Conservation (phyloP, 2,888 invertebrate species). For the Sminthurides aquaticus region DNA sequence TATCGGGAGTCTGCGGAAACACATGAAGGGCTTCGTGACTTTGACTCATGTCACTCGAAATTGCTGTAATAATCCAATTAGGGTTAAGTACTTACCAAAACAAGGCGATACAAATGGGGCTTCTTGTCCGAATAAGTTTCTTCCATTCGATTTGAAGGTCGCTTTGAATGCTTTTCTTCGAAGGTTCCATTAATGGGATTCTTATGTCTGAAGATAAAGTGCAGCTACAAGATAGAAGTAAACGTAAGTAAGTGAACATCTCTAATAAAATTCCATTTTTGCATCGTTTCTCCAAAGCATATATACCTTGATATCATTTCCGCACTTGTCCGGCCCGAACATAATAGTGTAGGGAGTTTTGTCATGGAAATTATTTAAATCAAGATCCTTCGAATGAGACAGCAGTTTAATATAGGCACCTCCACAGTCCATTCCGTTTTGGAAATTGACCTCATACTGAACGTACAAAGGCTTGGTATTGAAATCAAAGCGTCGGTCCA, state of each 20-base stretch:
- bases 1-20: conserved; percentile 46
- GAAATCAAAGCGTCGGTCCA: conserved; percentile 76
- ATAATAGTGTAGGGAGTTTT: conserved; percentile 97
- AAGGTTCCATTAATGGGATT: conserved; percentile 85
- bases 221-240: conserved; percentile 51
- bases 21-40: not conserved
- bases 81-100: conserved; percentile 28
- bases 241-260: not conserved
- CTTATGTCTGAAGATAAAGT: conserved; percentile 86
- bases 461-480: conserved; percentile 71
- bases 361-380: conserved; percentile 76
- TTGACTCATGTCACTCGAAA: not conserved
- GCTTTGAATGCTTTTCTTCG: conserved; percentile 93
- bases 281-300: not conserved
- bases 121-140: conserved; percentile 86
- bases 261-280: not conserved
- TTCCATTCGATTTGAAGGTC: conserved; percentile 74
- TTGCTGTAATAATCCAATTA: not conserved
- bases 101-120: conserved; percentile 77
- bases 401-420: conserved; percentile 95
- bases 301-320: conserved; percentile 84
- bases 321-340: conserved; percentile 99
- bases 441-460: conserved; percentile 86
- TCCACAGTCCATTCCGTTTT: conserved; percentile 97
- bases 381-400: conserved; percentile 60